phyloP scores from a whole-genome alignment of 2,888 invertebrate species.

The Cataglyphis altisquamis region DNA sequence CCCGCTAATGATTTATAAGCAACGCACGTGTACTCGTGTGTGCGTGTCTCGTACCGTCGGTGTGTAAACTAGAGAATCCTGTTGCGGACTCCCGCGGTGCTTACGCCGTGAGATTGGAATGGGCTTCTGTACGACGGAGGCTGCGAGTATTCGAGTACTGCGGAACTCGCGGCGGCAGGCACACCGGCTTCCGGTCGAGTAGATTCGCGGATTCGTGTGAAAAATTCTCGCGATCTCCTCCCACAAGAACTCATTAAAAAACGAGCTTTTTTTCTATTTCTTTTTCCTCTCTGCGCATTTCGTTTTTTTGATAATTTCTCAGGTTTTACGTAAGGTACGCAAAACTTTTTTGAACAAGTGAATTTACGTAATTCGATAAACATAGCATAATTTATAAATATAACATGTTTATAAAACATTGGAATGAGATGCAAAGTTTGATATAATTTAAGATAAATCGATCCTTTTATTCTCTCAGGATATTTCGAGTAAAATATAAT shows the following conservation, averaged over 20 bases:
- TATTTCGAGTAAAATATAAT: background rate
- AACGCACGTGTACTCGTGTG: slow-evolving; percentile 73
- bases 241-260: slow-evolving; percentile 75
- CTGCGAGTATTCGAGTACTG: slow-evolving; percentile 75
- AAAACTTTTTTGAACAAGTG: slow-evolving; percentile 4
- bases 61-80: slow-evolving; percentile 80
- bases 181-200: slow-evolving; percentile 80
- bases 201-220: slow-evolving; percentile 73
- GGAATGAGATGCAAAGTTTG: background rate
- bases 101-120: slow-evolving; percentile 84
- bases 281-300: slow-evolving; percentile 33
- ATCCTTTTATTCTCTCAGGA: background rate
- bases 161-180: slow-evolving; percentile 73
- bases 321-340: background rate
- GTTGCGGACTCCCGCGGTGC: slow-evolving; percentile 83
- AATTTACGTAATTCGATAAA: background rate
- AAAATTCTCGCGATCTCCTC: slow-evolving; percentile 71
- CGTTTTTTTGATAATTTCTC: background rate
- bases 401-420: background rate
- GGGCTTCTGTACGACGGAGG: slow-evolving; percentile 62
- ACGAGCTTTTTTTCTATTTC: slow-evolving; percentile 56
- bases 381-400: background rate
- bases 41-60: slow-evolving; percentile 41
- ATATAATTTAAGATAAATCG: background rate
- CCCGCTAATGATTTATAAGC: slow-evolving; percentile 85